Evolutionary conservation across 2,888 invertebrate species (phyloP), one percentile per base, ranked within the genome.

Genomic region (Limnephilus marmoratus): DNA sequence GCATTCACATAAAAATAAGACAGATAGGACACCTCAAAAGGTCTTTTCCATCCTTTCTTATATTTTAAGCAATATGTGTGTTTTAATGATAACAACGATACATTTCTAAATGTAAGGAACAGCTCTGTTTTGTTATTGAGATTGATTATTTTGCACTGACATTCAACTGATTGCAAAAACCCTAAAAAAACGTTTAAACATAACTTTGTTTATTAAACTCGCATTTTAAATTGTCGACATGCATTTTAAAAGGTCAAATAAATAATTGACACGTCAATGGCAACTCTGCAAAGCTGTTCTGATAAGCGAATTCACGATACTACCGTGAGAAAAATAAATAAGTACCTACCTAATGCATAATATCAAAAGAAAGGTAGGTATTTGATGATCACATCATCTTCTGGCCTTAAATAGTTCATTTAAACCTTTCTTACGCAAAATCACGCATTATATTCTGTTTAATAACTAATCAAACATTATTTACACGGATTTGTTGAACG

Each of bases 201-300:
- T 83, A 15, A 34, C 31, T 18, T 18, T 18, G 13, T 34, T 83
- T 29, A 83, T 34, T 37, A 83, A 83, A 24, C 18, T 24, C 18
- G 24, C 5, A 37, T 37, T 83, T 83, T 37, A 34, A 82, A 83
- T 7, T 68, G 24, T 7, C 68, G 68, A 68, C 9, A 37, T 37
- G 83, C 83, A 83, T 83, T 83, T 37, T 29, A 68, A 68, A 68
- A 68, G 68, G 68, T 68, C 24, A 68, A 68, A 68, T n/a, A 68
- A 68, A 68, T 18, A 82, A 34, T 83, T 83, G 83, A 83, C 83
- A 83, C 83, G 83, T 83, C 83, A 83, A 83, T 83, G 15, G 37
- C 2, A 13, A 37, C 83, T 37, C 7, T 31, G 83, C 15, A 31
- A 83, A 31, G 83, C 29, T 31, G 15, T 13, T 34, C 15, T 34